Conservation (phyloP, 2,113 vertebrate species). For the Mionectes macconnelli region DNA sequence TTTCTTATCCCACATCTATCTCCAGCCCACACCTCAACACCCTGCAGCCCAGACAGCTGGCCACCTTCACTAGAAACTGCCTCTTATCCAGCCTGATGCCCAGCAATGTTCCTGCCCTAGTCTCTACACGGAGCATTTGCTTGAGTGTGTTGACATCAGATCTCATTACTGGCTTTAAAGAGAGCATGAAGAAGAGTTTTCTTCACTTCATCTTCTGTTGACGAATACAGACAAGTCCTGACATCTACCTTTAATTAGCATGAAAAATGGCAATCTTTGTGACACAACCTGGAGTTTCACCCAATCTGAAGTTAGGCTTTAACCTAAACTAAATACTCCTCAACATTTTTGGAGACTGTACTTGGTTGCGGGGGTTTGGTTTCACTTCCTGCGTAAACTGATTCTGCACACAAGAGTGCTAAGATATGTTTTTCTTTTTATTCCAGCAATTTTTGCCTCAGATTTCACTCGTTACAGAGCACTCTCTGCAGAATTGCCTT, state of each 20-base stretch:
- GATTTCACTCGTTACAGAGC: not conserved
- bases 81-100: not conserved
- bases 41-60: not conserved
- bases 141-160: not conserved
- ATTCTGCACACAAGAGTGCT: not conserved
- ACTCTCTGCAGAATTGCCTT: not conserved
- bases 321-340: conserved; percentile 19
- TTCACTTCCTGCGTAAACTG: not conserved
- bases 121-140: not conserved
- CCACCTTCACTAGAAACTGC: not conserved
- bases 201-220: not conserved
- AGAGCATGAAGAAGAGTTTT: not conserved
- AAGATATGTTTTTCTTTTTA: not conserved
- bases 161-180: not conserved
- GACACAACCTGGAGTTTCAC: not conserved
- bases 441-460: not conserved
- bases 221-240: not conserved
- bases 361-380: not conserved
- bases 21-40: not conserved
- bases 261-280: not conserved
- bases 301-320: not conserved
- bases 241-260: not conserved
- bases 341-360: not conserved
- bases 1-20: not conserved
- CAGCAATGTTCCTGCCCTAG: not conserved